A percentile compares a stretch with the other conserved stretches of the same genome.
Conservation (phyloP, 1,140 invertebrate species). For the Drosophila albomicans region DNA sequence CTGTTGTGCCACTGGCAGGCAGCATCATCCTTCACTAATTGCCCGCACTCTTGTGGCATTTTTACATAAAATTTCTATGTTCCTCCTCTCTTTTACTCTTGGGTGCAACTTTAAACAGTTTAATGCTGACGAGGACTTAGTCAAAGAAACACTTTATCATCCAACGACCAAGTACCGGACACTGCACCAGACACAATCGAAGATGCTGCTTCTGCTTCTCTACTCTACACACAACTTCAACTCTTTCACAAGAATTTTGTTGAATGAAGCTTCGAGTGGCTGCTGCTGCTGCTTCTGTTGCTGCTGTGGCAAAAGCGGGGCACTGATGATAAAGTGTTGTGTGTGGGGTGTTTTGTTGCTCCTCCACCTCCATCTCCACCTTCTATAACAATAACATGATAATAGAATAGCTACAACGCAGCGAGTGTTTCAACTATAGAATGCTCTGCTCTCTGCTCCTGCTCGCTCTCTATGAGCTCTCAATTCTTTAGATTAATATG, state of each 20-base stretch:
- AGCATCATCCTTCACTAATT: conserved; percentile 45
- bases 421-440: conserved; percentile 31
- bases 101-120: conserved; percentile 47
- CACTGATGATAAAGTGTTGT: neutral
- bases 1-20: conserved; percentile 14
- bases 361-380: conserved; percentile 1
- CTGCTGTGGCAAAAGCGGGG: neutral
- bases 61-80: conserved; percentile 40
- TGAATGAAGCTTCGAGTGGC: conserved; percentile 72
- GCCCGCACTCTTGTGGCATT: conserved; percentile 49
- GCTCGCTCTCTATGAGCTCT: conserved; percentile 12
- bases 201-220: conserved; percentile 39
- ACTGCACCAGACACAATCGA: conserved; percentile 53
- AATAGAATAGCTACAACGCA: conserved; percentile 41
- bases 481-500: conserved; percentile 36
- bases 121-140: conserved; percentile 34
- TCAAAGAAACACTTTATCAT: conserved; percentile 68
- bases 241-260: conserved; percentile 77
- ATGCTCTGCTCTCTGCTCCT: conserved; percentile 25
- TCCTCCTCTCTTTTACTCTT: neutral
- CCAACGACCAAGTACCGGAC: conserved; percentile 62
- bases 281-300: conserved; percentile 4
- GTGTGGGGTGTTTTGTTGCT: neutral
- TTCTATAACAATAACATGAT: conserved; percentile 70
- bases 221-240: conserved; percentile 67